phyloP scores from a whole-genome alignment of 2,797 vertebrate species.

The Microtus californicus region DNA sequence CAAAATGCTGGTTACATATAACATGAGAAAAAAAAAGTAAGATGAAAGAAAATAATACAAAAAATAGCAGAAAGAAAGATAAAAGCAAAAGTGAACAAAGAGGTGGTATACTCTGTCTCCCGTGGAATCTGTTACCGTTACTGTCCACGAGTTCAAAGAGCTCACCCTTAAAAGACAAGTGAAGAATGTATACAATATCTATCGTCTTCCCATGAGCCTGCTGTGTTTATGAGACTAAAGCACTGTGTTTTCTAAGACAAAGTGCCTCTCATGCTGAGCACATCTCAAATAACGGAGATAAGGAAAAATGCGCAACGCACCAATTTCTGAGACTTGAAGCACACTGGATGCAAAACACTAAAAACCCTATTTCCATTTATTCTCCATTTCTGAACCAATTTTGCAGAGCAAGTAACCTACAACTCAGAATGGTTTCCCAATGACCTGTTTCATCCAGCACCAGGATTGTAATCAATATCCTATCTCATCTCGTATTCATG shows the following conservation, averaged over 20 bases:
- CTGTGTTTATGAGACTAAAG: not conserved
- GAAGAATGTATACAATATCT: not conserved
- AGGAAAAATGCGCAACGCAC: not conserved
- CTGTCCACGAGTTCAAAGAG: not conserved
- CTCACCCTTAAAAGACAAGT: not conserved
- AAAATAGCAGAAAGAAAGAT: slow-evolving; percentile 11
- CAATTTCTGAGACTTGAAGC: not conserved
- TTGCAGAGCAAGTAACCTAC: slow-evolving; percentile 8
- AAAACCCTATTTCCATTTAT: slow-evolving; percentile 38
- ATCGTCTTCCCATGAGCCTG: not conserved
- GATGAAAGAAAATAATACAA: slow-evolving; percentile 9
- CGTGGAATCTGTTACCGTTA: not conserved
- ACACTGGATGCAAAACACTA: not conserved
- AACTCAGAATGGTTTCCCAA: slow-evolving; percentile 18
- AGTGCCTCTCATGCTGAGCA: not conserved
- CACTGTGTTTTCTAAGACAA: slow-evolving; percentile 17
- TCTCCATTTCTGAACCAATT: slow-evolving; percentile 21
- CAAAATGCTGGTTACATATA: not conserved
- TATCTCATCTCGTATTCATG: slow-evolving; percentile 53
- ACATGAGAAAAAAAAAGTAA: not conserved
- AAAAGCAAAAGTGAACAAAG: slow-evolving; percentile 1
- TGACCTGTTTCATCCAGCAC: slow-evolving; percentile 30
- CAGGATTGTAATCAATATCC: slow-evolving; percentile 46
- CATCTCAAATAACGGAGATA: not conserved
- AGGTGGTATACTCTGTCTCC: not conserved